phyloP scores from a whole-genome alignment of 2,797 vertebrate genomes.

The Pipistrellus pygmaeus region DNA sequence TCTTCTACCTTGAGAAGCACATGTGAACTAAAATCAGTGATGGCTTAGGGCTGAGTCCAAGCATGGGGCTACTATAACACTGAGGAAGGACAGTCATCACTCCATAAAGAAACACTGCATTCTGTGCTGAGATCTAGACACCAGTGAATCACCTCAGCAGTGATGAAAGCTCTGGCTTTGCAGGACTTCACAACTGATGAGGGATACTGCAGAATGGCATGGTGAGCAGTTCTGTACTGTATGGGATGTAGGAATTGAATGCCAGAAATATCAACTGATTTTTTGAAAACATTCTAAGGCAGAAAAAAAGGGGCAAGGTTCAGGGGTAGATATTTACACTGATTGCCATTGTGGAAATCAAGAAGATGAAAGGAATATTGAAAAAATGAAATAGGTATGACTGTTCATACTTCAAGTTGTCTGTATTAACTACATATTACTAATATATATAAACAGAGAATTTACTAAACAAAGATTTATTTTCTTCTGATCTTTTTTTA shows the following conservation, averaged over 20 bases:
- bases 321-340: neutral
- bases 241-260: neutral
- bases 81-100: neutral
- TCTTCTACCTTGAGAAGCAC: neutral
- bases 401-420: neutral
- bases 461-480: neutral
- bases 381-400: slow-evolving; percentile 9
- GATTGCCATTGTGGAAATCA: neutral
- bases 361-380: neutral
- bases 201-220: neutral
- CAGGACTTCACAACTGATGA: neutral
- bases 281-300: neutral
- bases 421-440: neutral
- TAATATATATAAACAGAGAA: neutral
- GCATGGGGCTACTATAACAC: accelerated
- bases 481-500: neutral
- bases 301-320: neutral
- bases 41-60: neutral
- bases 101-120: neutral
- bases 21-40: neutral
- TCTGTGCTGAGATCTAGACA: neutral
- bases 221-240: neutral
- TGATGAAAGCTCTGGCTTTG: neutral
- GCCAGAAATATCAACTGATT: neutral
- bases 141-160: neutral